Percentiles rank a stretch among this genome's conserved stretches.
phyloP scores from a whole-genome alignment of 2,888 invertebrate genomes.

The Ophioninae sp. region DNA sequence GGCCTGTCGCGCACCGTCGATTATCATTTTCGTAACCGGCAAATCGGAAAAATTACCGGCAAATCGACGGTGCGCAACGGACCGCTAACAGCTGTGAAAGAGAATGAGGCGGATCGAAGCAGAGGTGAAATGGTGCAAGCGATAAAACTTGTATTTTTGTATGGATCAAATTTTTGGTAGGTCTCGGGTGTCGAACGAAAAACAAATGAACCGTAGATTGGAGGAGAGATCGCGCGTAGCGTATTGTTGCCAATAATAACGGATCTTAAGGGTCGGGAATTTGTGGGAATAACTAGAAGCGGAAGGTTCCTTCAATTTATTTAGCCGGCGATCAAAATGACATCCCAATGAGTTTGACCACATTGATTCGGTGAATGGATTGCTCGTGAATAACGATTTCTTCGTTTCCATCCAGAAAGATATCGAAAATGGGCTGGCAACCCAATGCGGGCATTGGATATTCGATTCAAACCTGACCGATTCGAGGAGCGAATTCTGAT shows the following conservation, averaged over 20 bases:
- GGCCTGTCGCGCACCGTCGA: background rate
- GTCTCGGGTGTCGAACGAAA: constrained; percentile 57
- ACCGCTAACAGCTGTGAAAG: constrained; percentile 1
- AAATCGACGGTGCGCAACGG: too few species aligned
- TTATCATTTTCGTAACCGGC: too few species aligned
- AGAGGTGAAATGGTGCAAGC: constrained; percentile 34
- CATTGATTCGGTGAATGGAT: background rate
- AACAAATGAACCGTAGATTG: constrained; percentile 28
- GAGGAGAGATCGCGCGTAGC: constrained; percentile 51
- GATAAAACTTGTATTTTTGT: constrained; percentile 69
- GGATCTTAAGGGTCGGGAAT: constrained; percentile 21
- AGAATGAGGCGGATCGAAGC: background rate
- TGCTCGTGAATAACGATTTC: background rate
- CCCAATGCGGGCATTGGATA: background rate
- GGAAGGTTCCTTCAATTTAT: constrained; percentile 14
- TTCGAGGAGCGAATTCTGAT: background rate
- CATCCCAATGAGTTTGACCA: constrained; percentile 11
- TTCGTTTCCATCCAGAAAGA: background rate
- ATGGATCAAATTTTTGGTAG: constrained; percentile 62
- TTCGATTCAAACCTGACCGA: background rate
- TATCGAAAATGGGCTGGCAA: background rate
- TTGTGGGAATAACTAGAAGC: constrained; percentile 11
- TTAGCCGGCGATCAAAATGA: background rate
- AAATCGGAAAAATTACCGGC: too few species aligned
- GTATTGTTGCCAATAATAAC: constrained; percentile 51